phyloP scores from a whole-genome alignment of 2,113 vertebrate genomes.

The Catagonus wagneri region DNA sequence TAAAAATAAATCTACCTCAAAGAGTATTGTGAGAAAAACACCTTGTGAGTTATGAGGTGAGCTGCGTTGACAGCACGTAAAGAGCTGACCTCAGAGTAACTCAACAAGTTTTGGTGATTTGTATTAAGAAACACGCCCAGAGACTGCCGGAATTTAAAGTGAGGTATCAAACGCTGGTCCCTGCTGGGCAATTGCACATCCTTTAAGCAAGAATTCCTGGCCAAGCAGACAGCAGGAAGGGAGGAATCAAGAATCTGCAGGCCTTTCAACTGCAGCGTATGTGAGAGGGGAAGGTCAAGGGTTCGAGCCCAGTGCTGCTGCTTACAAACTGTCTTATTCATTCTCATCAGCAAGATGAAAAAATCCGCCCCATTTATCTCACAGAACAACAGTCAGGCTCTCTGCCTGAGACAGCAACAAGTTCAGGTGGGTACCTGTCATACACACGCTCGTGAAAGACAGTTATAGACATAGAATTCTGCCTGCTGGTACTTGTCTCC shows the following conservation, averaged over 20 bases:
- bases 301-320: not conserved
- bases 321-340: not conserved
- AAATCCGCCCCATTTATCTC: not conserved
- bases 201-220: not conserved
- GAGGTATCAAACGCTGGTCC: not conserved
- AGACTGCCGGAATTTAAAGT: not conserved
- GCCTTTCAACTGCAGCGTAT: not conserved
- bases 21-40: not conserved
- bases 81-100: not conserved
- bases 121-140: not conserved
- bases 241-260: not conserved
- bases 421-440: not conserved
- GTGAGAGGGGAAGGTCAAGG: not conserved
- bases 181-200: not conserved
- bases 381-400: not conserved
- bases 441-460: not conserved
- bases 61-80: not conserved
- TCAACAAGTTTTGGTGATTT: accelerated
- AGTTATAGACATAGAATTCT: not conserved
- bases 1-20: not conserved
- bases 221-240: accelerated
- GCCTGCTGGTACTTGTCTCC: not conserved
- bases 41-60: accelerated
- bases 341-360: not conserved
- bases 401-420: not conserved